Evolutionary conservation across 2,888 invertebrate species (phyloP).

Genomic region (Tholera decimalis): DNA sequence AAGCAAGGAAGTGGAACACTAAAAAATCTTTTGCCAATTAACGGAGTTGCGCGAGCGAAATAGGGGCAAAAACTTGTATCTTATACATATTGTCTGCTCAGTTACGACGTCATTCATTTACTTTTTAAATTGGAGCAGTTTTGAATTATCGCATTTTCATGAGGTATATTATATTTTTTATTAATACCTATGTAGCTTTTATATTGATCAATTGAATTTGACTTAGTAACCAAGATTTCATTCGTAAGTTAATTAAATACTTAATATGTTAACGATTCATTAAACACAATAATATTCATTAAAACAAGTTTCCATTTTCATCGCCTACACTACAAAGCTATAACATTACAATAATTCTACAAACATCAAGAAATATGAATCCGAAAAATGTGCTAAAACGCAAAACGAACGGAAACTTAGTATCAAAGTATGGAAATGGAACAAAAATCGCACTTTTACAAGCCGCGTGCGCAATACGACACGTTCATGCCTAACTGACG

Average conservation of each 20-base stretch:
- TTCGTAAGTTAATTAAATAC: background rate
- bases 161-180: too few species aligned
- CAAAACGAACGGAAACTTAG: constrained; percentile 65
- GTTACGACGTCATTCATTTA: constrained; percentile 47
- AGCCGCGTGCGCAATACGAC: constrained; percentile 63
- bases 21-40: constrained; percentile 61
- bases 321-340: constrained; percentile 23
- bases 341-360: constrained; percentile 36
- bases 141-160: constrained; percentile 17
- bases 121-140: constrained; percentile 51
- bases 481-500: constrained; percentile 37
- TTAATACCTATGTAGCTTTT: too few species aligned
- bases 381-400: constrained; percentile 60
- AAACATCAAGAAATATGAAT: constrained; percentile 51
- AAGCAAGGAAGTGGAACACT: constrained; percentile 33
- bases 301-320: constrained; percentile 10
- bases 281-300: constrained; percentile 3
- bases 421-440: constrained; percentile 56
- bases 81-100: constrained; percentile 33
- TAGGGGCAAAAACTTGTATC: constrained; percentile 57
- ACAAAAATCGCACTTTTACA: constrained; percentile 68
- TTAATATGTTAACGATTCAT: background rate
- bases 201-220: background rate
- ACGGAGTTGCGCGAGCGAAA: constrained; percentile 38
- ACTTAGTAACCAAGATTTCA: background rate